phyloP scores from a whole-genome alignment of 2,113 vertebrate species.

The Coturnix japonica region DNA sequence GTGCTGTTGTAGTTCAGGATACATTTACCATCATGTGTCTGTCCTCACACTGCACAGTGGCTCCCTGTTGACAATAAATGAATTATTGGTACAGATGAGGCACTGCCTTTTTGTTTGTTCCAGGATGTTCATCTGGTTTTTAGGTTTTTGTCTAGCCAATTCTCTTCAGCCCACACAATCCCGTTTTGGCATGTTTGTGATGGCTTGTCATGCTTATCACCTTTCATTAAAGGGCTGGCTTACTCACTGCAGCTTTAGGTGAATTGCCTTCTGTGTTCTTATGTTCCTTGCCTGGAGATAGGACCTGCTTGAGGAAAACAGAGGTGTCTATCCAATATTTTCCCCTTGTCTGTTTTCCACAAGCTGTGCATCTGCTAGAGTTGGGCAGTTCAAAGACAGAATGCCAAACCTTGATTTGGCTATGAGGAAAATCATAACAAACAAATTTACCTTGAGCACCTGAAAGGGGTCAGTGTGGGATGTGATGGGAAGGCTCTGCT shows the following conservation, averaged over 20 bases:
- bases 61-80: neutral
- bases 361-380: neutral
- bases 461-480: neutral
- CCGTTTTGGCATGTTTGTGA: neutral
- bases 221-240: neutral
- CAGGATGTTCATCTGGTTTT: neutral
- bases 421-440: neutral
- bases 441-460: neutral
- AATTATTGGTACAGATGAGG: rapidly evolving
- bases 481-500: neutral
- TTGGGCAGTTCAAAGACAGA: neutral
- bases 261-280: neutral
- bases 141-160: neutral
- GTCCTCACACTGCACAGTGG: rapidly evolving
- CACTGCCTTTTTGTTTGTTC: neutral
- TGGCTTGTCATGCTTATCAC: neutral
- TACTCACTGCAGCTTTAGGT: neutral
- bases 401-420: neutral
- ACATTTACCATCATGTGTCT: neutral
- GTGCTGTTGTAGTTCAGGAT: neutral
- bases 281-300: neutral
- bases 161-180: neutral
- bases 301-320: neutral
- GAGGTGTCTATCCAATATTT: neutral
- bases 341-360: neutral